These are phyloP conservation scores for Euura lappo DNA, from an alignment of 1,140 invertebrate genomes.

Conservation along the genomic window DNA sequence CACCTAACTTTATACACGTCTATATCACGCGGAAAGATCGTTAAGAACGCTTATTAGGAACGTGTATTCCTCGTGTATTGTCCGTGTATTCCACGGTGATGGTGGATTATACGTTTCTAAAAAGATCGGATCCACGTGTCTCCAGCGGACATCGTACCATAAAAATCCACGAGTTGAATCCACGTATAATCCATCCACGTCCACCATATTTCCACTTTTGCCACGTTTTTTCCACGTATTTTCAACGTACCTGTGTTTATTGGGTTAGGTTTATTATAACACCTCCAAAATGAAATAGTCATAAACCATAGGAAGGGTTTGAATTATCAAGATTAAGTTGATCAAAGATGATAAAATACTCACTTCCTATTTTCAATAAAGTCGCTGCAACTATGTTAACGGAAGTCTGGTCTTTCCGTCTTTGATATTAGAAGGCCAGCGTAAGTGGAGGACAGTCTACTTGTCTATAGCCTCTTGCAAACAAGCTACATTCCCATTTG, in stretches of 20 bases:
- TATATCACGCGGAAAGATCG: too few relatives aligned
- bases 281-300: neutral
- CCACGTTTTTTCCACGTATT: too few relatives aligned
- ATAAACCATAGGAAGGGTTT: neutral
- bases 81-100: too few relatives aligned
- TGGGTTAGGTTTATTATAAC: neutral
- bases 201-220: too few relatives aligned
- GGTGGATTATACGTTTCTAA: too few relatives aligned
- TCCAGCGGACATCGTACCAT: too few relatives aligned
- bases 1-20: neutral
- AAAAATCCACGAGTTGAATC: too few relatives aligned
- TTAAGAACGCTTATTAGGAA: too few relatives aligned
- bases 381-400: neutral
- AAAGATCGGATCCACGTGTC: too few relatives aligned
- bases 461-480: neutral
- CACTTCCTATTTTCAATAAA: conserved; percentile 3
- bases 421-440: conserved; percentile 1
- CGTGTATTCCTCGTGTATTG: too few relatives aligned
- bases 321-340: neutral
- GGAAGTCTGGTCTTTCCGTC: neutral
- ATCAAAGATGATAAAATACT: neutral
- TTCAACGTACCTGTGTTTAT: too few relatives aligned
- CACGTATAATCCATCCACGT: too few relatives aligned
- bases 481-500: neutral
- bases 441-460: neutral